Evolutionary conservation across 2,113 vertebrate species (phyloP).

Genomic region (Eudyptes chrysolophus): DNA sequence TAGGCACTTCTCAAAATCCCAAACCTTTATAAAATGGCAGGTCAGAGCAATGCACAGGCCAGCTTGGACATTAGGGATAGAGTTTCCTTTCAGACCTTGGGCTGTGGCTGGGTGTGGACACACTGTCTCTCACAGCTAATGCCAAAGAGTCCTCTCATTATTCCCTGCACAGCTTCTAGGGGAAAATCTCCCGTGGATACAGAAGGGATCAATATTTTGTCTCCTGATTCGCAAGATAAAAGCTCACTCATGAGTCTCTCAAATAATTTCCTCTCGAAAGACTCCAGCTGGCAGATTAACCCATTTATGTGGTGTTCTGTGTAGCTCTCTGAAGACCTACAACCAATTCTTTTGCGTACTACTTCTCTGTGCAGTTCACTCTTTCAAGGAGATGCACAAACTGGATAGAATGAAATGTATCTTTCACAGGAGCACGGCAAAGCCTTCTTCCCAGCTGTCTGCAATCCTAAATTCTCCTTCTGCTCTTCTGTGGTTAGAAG

Average conservation of each 20-base stretch:
- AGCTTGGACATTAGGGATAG: not conserved
- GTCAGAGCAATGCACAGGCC: not conserved
- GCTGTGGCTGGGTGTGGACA: not conserved
- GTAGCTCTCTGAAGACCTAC: not conserved
- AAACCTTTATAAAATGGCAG: not conserved
- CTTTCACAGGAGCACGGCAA: fast-evolving
- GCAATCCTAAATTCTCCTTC: not conserved
- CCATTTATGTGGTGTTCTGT: not conserved
- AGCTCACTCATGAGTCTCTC: not conserved
- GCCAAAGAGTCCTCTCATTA: not conserved
- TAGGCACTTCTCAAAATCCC: not conserved
- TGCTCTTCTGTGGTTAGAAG: not conserved
- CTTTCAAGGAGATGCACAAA: not conserved
- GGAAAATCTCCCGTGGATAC: not conserved
- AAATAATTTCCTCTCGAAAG: not conserved
- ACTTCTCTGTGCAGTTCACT: not conserved
- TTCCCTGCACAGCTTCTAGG: not conserved
- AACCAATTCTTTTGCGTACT: not conserved
- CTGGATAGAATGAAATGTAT: not conserved
- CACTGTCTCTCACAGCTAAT: not conserved
- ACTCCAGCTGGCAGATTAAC: not conserved
- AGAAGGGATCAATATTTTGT: not conserved
- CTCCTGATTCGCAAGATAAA: not conserved
- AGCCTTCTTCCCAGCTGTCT: not conserved
- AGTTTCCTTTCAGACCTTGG: not conserved